phyloP scores from a whole-genome alignment of 2,113 vertebrate species.

The Scytalopus superciliaris region DNA sequence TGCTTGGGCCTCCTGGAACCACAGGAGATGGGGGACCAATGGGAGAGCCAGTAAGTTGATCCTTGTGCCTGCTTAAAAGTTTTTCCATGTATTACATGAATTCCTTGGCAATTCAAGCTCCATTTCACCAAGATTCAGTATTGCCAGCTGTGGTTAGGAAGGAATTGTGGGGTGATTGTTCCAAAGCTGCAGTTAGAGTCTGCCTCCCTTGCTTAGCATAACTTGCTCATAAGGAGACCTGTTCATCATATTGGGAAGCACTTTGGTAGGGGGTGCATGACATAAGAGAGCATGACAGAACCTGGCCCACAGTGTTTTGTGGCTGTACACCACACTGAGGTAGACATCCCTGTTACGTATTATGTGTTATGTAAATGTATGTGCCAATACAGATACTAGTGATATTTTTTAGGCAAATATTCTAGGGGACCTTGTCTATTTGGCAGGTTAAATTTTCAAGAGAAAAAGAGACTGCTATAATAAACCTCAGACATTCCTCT shows the following conservation, averaged over 20 bases:
- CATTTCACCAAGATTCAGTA: background rate
- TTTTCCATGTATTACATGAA: slow-evolving; percentile 1
- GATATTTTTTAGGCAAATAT: background rate
- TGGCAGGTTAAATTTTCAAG: background rate
- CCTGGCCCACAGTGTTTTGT: background rate
- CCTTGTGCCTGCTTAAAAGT: background rate
- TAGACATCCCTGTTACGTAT: background rate
- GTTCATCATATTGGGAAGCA: background rate
- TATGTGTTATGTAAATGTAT: background rate
- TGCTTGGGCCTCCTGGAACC: slow-evolving; percentile 79
- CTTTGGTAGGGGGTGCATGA: background rate
- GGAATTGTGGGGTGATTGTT: background rate
- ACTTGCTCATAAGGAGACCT: background rate
- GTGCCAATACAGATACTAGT: background rate
- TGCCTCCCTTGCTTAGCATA: background rate
- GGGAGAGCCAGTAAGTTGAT: slow-evolving; percentile 88
- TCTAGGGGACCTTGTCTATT: background rate
- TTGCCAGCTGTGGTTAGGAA: slow-evolving; percentile 9
- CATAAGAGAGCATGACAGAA: background rate
- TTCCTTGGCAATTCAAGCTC: background rate
- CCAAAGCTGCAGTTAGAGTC: background rate
- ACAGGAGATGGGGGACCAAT: slow-evolving; percentile 82
- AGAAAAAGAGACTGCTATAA: background rate
- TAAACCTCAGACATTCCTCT: slow-evolving; percentile 28
- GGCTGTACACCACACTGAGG: background rate